A percentile compares a stretch with the other conserved stretches of the same genome.
Evolutionary conservation across 2,888 invertebrate genomes (phyloP).

Genomic region (Drosophila tanythrix): DNA sequence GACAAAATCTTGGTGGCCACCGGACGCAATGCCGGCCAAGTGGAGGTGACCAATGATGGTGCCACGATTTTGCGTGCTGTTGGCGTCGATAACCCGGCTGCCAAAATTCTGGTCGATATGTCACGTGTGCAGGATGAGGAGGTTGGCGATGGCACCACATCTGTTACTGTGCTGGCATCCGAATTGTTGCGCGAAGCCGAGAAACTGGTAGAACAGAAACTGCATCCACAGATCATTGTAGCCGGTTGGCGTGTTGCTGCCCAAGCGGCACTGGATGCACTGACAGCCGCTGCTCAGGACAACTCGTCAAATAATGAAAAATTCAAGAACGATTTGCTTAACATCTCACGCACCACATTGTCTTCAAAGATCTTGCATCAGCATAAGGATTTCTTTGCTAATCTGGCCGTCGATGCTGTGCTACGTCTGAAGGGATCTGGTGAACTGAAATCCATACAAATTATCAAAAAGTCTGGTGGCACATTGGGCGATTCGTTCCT

Average conservation of each 20-base stretch:
- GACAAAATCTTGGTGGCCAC: conserved; percentile 94
- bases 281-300: conserved; percentile 92
- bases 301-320: conserved; percentile 91
- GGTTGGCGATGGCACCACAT: conserved; percentile 99
- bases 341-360: conserved; percentile 98
- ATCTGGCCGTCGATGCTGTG: conserved; percentile 97
- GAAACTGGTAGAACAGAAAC: conserved; percentile 94
- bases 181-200: conserved; percentile 98
- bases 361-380: conserved; percentile 99
- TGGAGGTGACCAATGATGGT: conserved; percentile 99
- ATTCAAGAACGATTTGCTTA: conserved; percentile 95
- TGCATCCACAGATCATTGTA: conserved; percentile 99
- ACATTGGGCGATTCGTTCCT: conserved; percentile 97
- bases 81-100: conserved; percentile 99
- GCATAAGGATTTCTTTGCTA: conserved; percentile 98
- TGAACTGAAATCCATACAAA: conserved; percentile 97
- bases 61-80: conserved; percentile 98
- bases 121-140: conserved; percentile 99
- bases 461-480: conserved; percentile 98
- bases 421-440: conserved; percentile 97
- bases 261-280: conserved; percentile 92
- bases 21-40: conserved; percentile 92
- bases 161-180: conserved; percentile 96
- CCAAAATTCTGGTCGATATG: conserved; percentile 99
- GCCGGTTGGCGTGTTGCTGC: conserved; percentile 97